Base-by-base conservation (phyloP, 2,888 invertebrate genomes). In the Drosophila eohydei region DNA sequence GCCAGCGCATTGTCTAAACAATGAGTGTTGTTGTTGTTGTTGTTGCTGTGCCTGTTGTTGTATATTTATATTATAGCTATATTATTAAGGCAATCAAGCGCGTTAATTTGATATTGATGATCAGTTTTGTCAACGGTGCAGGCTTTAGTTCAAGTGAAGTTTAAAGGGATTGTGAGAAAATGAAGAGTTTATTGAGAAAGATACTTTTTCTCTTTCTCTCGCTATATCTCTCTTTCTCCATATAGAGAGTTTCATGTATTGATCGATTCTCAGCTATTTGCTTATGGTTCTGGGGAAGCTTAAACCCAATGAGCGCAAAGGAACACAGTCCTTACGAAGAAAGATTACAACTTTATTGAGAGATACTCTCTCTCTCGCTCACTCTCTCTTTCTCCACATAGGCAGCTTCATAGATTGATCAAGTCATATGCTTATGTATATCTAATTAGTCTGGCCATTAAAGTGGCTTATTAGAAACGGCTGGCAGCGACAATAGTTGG, bases 361-460 rank as follows among this genome's bases (percentile, higher is more conserved):
- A 34, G 7, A 32, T 54, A 16, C 51, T 48, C 62, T 67, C 73
- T 59, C 58, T 73, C 28, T 38, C 32, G 2, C 30, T 30, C 30
- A 8, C 34, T 6, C 34, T 8, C 34, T 34, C 7, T 34, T 8
- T 34, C 8, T 8, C 34, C 2, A 2, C 34, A 6, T 34, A 34
- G 1, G 21, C 21, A 21, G 21, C 7, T 34, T 34, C 8, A 34
- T 34, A 8, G 34, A 61, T 46, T 50, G 58, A 57, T 46, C 21
- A 21, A 30, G 6, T 50, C 21, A 16, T 8, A 21, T 7, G 40
- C 30, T 16, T 41, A 32, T 14, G 43, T 52, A 36, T 69, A 81
- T 79, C 83, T 83, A 86, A 83, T 86, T 83, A 85, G 81, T 62
- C 72, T 60, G 72, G 81, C 77, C 79, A 84, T 87, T 85, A 85